A percentile compares a stretch with the other conserved stretches of the same genome.
Evolutionary conservation across 1,140 invertebrate species (phyloP).

Genomic region (Hylaeus anthracinus): DNA sequence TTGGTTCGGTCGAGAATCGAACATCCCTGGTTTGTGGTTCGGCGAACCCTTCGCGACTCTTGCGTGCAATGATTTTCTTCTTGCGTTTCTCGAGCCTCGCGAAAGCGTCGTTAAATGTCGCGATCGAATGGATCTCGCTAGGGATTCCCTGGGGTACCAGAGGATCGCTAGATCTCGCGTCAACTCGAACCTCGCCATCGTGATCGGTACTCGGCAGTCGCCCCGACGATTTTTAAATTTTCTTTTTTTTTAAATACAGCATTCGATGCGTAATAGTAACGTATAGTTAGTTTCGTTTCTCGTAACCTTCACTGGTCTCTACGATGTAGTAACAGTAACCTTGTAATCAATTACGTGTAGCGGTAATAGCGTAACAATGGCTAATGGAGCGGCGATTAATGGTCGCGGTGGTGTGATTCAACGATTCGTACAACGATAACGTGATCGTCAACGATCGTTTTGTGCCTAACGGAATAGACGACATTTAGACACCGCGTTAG

Average conservation of each 20-base stretch:
- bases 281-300: not conserved
- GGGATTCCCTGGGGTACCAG: too few relatives aligned
- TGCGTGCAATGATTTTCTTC: not conserved
- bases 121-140: not conserved
- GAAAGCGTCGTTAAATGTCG: not conserved
- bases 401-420: conserved; percentile 36
- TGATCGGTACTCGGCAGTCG: conserved; percentile 60
- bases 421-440: conserved; percentile 41
- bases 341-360: conserved; percentile 33
- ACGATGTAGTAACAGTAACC: conserved; percentile 42
- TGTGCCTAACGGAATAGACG: not conserved
- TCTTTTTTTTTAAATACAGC: not conserved
- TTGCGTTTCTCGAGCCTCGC: not conserved
- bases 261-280: conserved; percentile 19
- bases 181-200: conserved; percentile 43
- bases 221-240: conserved; percentile 4
- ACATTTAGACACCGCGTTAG: not conserved
- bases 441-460: conserved; percentile 41
- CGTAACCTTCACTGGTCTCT: conserved; percentile 35
- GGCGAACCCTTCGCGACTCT: not conserved
- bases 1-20: too few relatives aligned
- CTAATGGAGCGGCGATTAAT: conserved; percentile 34
- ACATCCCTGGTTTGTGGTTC: too few relatives aligned
- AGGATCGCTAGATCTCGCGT: not conserved
- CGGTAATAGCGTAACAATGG: conserved; percentile 52